phyloP scores from a whole-genome alignment of 2,888 invertebrate genomes.

The Drosophila engyochracea region DNA sequence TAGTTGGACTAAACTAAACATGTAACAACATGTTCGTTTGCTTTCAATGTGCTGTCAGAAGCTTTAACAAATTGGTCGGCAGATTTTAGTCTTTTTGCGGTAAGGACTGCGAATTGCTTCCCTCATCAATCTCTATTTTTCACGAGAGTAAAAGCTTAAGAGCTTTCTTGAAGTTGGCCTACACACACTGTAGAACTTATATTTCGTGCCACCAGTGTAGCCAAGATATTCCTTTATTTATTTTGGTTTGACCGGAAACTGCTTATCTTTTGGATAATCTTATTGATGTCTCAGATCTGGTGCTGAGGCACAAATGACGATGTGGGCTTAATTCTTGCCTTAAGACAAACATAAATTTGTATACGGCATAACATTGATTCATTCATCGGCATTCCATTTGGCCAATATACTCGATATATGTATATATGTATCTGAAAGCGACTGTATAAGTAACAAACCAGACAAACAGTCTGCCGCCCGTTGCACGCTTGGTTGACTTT shows the following conservation, averaged over 20 bases:
- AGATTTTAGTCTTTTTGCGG: background rate
- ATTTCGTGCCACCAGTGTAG: conserved; percentile 48
- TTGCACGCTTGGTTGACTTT: conserved; percentile 3
- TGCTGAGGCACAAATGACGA: conserved; percentile 56
- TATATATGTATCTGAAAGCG: conserved; percentile 1
- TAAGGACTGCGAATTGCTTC: background rate
- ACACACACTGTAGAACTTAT: background rate
- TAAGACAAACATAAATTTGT: conserved; percentile 65
- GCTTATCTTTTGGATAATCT: conserved; percentile 83
- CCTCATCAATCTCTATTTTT: background rate
- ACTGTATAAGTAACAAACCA: conserved; percentile 19
- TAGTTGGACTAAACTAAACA: background rate
- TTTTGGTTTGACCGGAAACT: conserved; percentile 80
- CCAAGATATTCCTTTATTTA: conserved; percentile 51
- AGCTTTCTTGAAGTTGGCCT: too few species aligned
- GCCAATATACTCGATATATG: conserved; percentile 24
- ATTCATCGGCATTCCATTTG: conserved; percentile 65
- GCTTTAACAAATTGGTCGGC: conserved; percentile 14
- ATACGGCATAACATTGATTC: conserved; percentile 70
- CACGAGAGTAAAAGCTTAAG: background rate
- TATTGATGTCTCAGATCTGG: conserved; percentile 70
- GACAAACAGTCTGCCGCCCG: conserved; percentile 46
- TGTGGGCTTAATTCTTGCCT: conserved; percentile 66
- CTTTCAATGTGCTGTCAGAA: background rate
- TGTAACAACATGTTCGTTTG: background rate